Evolutionary conservation across 2,888 invertebrate genomes (phyloP).

Genomic region (Polydesmus complanatus): DNA sequence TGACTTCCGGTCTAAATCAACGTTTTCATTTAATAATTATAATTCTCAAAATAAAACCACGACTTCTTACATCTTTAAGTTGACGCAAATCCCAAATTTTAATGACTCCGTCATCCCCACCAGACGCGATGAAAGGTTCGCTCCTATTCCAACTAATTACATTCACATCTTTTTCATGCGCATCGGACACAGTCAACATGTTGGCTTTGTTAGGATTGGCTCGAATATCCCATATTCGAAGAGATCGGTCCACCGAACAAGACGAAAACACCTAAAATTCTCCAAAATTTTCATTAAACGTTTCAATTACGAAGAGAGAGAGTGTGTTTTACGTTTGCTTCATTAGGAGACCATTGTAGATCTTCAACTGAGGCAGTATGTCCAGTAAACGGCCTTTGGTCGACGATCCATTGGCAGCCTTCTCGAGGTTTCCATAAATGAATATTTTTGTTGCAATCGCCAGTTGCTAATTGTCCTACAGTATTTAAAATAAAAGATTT

Average conservation of each 20-base stretch:
- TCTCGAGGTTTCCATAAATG: conserved; percentile 81
- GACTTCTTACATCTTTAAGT: conserved; percentile 45
- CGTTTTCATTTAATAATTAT: neutral
- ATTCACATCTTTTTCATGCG: conserved; percentile 87
- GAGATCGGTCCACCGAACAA: conserved; percentile 41
- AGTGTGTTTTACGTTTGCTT: conserved; percentile 46
- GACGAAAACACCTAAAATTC: conserved; percentile 35
- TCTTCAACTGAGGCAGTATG: conserved; percentile 93
- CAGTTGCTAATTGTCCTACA: conserved; percentile 69
- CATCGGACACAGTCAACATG: conserved; percentile 70
- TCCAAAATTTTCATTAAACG: conserved; percentile 4
- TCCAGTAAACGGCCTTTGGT: conserved; percentile 71
- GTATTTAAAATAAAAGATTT: too few relatives aligned
- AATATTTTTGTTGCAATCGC: conserved; percentile 84
- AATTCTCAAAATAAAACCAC: too few relatives aligned
- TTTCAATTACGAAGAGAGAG: neutral
- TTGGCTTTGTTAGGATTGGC: conserved; percentile 74
- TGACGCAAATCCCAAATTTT: conserved; percentile 92
- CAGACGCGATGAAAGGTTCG: conserved; percentile 81
- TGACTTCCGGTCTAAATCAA: conserved; percentile 37
- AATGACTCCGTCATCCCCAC: conserved; percentile 90
- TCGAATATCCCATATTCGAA: conserved; percentile 92
- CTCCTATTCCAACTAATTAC: conserved; percentile 92
- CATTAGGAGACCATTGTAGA: conserved; percentile 96
- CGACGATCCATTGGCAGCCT: conserved; percentile 67